Base-by-base conservation (phyloP, 2,797 vertebrate genomes). In the Dromococcyx pavoninus region DNA sequence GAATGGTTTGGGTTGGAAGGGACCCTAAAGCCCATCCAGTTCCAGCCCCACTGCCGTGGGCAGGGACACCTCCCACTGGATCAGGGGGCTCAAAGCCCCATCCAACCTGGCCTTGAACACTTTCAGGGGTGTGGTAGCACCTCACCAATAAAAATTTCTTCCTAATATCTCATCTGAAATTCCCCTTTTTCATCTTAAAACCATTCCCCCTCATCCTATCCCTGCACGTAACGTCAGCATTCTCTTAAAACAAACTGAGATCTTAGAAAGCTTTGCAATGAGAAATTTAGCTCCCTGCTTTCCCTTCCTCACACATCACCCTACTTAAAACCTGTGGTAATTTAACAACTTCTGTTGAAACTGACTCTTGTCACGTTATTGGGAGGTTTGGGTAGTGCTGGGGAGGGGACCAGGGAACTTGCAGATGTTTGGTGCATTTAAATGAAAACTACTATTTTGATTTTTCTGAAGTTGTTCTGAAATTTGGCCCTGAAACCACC, bases 241-340 rank as follows among this genome's bases (percentile, higher is more conserved):
- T 35, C 46, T 88, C 32, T 72, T 80, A 7, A 50, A 88, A 19
- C 11, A 53, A 41, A n/a, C 28, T 3, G 25, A 53, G 35, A 64
- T 39, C 67, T 83, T 77, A 28, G 44, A 64, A 32, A 83, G 48
- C 24, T 86, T 80, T 32, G 32, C 62, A 67, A 80, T 13, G 37
- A 58, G 75, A 17, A 37, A 21, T 7, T 53, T 50, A 30, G 50
- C 50, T 78, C 32, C 0, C 0, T 25, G 51, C 5, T 71, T 39
- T 74, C 22, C 27, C 3, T 60, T 48, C 7, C 51, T 54, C 2
- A 0, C 6, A 23, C 0, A 0, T 9, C 46, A 58, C 54, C 41
- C 39, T 6, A 0, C 30, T 58, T 41, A 24, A 66, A 71, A n/a
- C 17, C 17, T 5, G 21, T 37, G n/a, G 19, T 50, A 11, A 46